Percentiles rank a stretch among this genome's conserved stretches.
These are phyloP conservation scores for Radopholus similis DNA, from an alignment of 1,140 invertebrate species.

Conservation along the genomic window DNA sequence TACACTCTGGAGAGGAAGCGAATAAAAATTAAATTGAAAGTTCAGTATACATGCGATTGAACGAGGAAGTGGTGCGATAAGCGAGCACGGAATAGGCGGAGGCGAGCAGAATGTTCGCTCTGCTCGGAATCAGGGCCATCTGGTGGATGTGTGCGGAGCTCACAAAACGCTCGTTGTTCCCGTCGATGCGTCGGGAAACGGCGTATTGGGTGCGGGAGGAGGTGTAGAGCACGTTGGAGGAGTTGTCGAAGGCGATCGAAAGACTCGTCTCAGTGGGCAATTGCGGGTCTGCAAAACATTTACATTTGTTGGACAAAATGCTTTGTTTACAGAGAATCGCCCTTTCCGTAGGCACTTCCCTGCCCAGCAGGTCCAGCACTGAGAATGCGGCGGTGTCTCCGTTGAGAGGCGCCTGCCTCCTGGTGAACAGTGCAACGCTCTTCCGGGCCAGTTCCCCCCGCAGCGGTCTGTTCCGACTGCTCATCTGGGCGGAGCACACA, in stretches of 20 bases:
- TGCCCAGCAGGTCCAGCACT: conserved; percentile 15
- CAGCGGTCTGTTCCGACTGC: conserved; percentile 32
- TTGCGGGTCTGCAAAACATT: conserved; percentile 27
- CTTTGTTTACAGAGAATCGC: conserved; percentile 11
- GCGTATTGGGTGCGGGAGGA: conserved; percentile 17
- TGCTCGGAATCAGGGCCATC: conserved; percentile 38
- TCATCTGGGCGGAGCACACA: conserved; percentile 35
- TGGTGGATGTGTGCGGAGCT: conserved; percentile 40
- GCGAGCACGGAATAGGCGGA: conserved; percentile 48
- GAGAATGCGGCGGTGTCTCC: conserved; percentile 5
- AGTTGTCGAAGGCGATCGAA: conserved; percentile 40
- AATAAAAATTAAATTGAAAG: background rate
- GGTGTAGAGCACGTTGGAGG: conserved; percentile 33
- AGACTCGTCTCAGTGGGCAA: conserved; percentile 29
- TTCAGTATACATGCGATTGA: conserved; percentile 16
- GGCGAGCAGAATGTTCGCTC: conserved; percentile 47
- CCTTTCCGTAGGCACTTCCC: conserved; percentile 21
- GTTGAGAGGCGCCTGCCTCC: background rate
- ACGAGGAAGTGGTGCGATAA: conserved; percentile 49
- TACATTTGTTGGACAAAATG: no score
- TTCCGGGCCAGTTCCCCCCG: background rate
- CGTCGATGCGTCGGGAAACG: conserved; percentile 25
- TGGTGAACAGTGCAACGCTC: conserved; percentile 6
- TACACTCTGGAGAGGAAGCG: conserved; percentile 43
- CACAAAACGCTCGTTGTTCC: conserved; percentile 30